Conservation (phyloP, 2,888 invertebrate genomes). For the Salpingus planirostris region DNA sequence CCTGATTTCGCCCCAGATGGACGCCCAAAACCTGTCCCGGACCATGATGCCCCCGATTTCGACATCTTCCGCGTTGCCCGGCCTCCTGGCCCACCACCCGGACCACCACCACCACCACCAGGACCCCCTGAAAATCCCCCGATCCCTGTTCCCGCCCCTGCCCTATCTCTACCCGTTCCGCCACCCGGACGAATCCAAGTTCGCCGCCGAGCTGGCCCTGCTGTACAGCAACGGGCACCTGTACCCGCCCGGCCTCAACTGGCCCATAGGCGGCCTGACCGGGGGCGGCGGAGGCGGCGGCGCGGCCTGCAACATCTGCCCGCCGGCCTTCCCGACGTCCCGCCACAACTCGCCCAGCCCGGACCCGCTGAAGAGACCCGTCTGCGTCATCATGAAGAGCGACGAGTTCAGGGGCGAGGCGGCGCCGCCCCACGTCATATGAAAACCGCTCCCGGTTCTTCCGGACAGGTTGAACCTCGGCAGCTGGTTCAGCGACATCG, state of each 20-base stretch:
- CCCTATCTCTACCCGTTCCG: slow-evolving; percentile 64
- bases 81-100: slow-evolving; percentile 45
- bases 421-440: slow-evolving; percentile 59
- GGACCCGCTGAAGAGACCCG: slow-evolving; percentile 44
- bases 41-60: slow-evolving; percentile 42
- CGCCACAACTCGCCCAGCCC: too few species aligned
- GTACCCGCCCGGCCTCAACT: slow-evolving; percentile 44
- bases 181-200: slow-evolving; percentile 48
- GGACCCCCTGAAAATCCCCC: slow-evolving; percentile 51
- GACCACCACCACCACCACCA: slow-evolving; percentile 49
- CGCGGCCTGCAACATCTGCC: slow-evolving; percentile 38
- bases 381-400: slow-evolving; percentile 57
- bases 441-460: slow-evolving; percentile 78
- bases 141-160: slow-evolving; percentile 61
- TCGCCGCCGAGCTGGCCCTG: slow-evolving; percentile 63
- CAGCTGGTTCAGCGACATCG: slow-evolving; percentile 41
- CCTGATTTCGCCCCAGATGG: slow-evolving; percentile 48
- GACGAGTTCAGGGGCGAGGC: slow-evolving; percentile 46
- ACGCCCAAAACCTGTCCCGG: slow-evolving; percentile 43
- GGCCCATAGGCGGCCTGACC: slow-evolving; percentile 32
- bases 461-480: slow-evolving; percentile 58
- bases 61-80: slow-evolving; percentile 44
- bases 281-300: slow-evolving; percentile 17
- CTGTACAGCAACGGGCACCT: slow-evolving; percentile 50
- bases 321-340: slow-evolving; percentile 38